Evolutionary conservation across 2,113 vertebrate species (phyloP).

Genomic region (Vidua macroura): DNA sequence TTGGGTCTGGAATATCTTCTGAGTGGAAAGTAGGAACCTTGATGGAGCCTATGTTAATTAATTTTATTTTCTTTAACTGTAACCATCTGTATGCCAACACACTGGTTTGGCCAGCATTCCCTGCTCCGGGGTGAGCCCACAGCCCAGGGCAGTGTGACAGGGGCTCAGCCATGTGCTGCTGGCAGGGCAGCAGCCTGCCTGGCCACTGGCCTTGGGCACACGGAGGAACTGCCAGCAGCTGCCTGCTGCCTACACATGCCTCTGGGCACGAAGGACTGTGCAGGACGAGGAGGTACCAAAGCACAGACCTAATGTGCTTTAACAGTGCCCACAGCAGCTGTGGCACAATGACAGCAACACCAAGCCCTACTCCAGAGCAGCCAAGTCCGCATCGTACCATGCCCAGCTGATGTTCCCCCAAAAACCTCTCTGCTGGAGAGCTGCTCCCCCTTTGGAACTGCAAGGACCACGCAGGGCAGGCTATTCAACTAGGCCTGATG

Average conservation of each 20-base stretch:
- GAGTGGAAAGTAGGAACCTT: not conserved
- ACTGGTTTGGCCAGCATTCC: not conserved
- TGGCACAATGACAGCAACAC: not conserved
- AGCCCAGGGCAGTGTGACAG: not conserved
- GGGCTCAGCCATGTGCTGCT: not conserved
- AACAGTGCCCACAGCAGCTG: not conserved
- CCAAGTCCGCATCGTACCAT: rapidly evolving
- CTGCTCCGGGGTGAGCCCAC: not conserved
- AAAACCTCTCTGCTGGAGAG: not conserved
- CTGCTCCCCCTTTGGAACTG: not conserved
- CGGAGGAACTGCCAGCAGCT: not conserved
- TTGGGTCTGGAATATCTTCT: not conserved
- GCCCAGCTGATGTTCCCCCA: not conserved
- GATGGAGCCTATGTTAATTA: not conserved
- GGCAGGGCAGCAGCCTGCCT: not conserved
- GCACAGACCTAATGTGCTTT: not conserved
- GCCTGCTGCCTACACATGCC: not conserved
- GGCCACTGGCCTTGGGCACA: not conserved
- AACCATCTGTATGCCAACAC: not conserved
- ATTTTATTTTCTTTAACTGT: not conserved
- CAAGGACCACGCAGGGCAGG: not conserved
- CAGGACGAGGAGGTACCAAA: too few species aligned
- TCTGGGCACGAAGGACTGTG: not conserved
- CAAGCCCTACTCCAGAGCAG: not conserved
- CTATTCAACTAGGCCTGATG: not conserved